phyloP scores from a whole-genome alignment of 2,113 vertebrate genomes.

The Kobus ellipsiprymnus region DNA sequence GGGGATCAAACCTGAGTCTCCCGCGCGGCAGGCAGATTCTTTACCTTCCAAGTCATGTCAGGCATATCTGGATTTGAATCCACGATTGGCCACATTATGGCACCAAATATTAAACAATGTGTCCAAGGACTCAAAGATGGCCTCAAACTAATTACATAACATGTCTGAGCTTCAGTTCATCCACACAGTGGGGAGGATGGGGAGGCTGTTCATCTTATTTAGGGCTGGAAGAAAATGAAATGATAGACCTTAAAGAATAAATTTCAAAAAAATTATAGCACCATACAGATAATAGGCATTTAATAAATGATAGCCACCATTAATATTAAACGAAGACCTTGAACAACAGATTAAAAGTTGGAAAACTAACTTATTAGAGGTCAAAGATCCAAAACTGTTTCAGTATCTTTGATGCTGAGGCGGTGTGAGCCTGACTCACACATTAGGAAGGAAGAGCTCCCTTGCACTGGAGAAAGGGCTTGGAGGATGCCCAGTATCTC shows the following conservation, averaged over 20 bases:
- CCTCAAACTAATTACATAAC: background rate
- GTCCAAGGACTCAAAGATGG: background rate
- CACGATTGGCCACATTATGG: background rate
- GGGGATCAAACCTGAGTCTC: background rate
- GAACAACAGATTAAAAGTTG: background rate
- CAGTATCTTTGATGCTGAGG: background rate
- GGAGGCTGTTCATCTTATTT: background rate
- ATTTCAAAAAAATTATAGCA: conserved; percentile 1
- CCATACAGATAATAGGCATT: conserved; percentile 22
- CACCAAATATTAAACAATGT: background rate
- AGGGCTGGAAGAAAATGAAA: background rate
- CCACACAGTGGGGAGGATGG: background rate
- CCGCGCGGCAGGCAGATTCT: background rate
- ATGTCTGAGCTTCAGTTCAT: background rate
- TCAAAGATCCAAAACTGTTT: background rate
- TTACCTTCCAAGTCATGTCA: background rate
- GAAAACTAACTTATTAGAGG: background rate
- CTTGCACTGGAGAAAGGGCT: accelerated
- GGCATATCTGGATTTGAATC: background rate
- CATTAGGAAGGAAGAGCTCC: background rate
- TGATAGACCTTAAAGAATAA: background rate
- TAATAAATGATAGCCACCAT: conserved; percentile 53
- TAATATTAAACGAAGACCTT: conserved; percentile 35
- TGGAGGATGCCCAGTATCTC: background rate
- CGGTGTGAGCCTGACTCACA: background rate